These are phyloP conservation scores for Eupithecia subfuscata DNA, from an alignment of 2,888 invertebrate genomes.

Conservation along the genomic window DNA sequence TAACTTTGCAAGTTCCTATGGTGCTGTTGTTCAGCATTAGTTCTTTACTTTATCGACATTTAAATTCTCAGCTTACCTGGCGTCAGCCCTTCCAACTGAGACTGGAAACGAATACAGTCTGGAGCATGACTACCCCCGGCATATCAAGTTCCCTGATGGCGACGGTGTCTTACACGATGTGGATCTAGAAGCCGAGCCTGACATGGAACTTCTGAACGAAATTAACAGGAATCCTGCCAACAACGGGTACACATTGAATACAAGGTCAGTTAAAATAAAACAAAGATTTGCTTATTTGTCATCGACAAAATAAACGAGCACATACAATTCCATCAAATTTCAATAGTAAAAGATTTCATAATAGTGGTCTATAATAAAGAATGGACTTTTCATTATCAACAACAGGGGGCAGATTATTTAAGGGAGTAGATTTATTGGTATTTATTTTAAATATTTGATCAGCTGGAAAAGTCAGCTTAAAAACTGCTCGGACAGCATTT, in stretches of 20 bases:
- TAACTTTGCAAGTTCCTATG: no score
- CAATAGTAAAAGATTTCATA: not conserved
- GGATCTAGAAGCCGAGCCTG: slow-evolving; percentile 55
- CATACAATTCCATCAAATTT: not conserved
- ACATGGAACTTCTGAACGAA: slow-evolving; percentile 52
- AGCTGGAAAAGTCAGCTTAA: no score
- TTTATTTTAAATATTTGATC: no score
- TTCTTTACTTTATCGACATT: not conserved
- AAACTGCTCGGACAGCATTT: no score
- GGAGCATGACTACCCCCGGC: slow-evolving; percentile 51
- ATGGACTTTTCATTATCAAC: not conserved
- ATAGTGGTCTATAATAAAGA: not conserved
- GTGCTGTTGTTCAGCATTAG: not conserved
- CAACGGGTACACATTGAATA: slow-evolving; percentile 55
- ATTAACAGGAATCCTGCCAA: slow-evolving; percentile 56
- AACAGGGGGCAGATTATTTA: not conserved
- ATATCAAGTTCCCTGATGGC: slow-evolving; percentile 57
- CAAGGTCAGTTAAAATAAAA: slow-evolving; percentile 49
- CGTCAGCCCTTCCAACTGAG: slow-evolving; percentile 51
- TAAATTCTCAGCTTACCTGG: slow-evolving; percentile 48
- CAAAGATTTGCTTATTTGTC: not conserved
- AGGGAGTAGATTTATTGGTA: no score
- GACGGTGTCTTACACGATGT: slow-evolving; percentile 56
- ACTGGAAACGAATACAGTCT: slow-evolving; percentile 37
- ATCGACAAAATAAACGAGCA: not conserved